Evolutionary conservation across 2,888 invertebrate genomes (phyloP), one percentile per base, ranked within the genome.

Genomic region (Ypsolopha sequella): DNA sequence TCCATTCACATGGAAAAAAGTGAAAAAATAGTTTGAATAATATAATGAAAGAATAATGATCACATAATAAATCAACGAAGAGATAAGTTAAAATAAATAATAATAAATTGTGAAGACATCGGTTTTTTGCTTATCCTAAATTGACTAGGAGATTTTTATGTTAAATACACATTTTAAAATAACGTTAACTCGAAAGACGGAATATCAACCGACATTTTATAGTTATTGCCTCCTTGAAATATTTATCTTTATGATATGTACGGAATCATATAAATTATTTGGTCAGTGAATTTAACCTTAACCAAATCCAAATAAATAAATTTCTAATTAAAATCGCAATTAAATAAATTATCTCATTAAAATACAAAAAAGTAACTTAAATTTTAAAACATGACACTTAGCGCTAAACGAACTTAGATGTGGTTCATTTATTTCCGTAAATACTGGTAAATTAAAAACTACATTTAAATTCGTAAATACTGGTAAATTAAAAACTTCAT

Each of bases 171-270:
- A 54, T 46, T n/a, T 46, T 33, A 51, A 39, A 45, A 51, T 36
- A 51, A 24, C 4, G 24, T 24, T 24, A 24, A 4, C 24, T 24
- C 24, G 24, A 24, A 2, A 24, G 24, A 3, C 52, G 35, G 36
- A 49, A 51, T 51, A 49, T 49, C 50, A 55, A 57, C 53, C 60
- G 54, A 54, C 50, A 60, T 56, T 53, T 60, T 53, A 60, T 68
- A 72, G 66, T 77, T 77, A 79, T 82, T 80, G 81, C 81, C 76
- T 74, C 73, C 76, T 72, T 64, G 65, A 53, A 61, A 62, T 71
- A 70, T 73, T 45, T 47, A 47, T 33, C 11, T 43, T 38, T 35
- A 24, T 85, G 84, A 85, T 85, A 85, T 85, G 84, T 85, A 63
- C 65, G 61, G 68, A 69, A 68, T 36, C 55, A 41, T 45, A 52